phyloP scores from a whole-genome alignment of 2,888 invertebrate genomes.

The Cotesia congregata region DNA sequence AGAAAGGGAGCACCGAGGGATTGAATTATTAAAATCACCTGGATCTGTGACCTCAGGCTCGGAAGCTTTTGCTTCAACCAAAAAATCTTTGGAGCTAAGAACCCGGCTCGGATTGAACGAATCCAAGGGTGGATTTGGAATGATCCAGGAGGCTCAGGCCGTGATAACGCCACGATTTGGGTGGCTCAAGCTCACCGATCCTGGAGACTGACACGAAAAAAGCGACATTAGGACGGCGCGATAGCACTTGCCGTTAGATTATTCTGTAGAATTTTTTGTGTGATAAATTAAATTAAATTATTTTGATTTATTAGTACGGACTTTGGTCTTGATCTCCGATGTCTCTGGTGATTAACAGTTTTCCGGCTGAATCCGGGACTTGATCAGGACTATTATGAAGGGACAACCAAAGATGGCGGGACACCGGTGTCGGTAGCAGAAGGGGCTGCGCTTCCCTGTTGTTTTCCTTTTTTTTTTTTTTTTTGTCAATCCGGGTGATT shows the following conservation, averaged over 20 bases:
- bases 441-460: constrained; percentile 52
- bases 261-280: too few relatives aligned
- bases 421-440: constrained; percentile 69
- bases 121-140: constrained; percentile 36
- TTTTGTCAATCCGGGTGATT: too few relatives aligned
- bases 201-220: constrained; percentile 75
- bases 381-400: constrained; percentile 40
- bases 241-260: constrained; percentile 62
- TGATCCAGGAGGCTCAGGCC: constrained; percentile 65
- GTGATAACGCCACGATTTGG: constrained; percentile 67
- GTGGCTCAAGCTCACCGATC: constrained; percentile 72
- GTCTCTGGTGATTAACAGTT: too few relatives aligned
- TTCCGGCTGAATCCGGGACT: background rate
- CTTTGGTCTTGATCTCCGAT: too few relatives aligned
- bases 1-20: constrained; percentile 58
- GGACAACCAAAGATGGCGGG: constrained; percentile 63
- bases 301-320: too few relatives aligned
- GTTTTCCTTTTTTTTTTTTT: background rate
- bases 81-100: too few relatives aligned
- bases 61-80: background rate
- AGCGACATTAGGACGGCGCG: constrained; percentile 55
- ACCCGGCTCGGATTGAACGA: background rate
- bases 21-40: constrained; percentile 55
- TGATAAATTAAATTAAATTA: too few relatives aligned
- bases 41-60: background rate